Percentiles rank a stretch among this genome's conserved stretches.
Evolutionary conservation across 2,888 invertebrate species (phyloP).

Genomic region (Phyllotreta cruciferae): DNA sequence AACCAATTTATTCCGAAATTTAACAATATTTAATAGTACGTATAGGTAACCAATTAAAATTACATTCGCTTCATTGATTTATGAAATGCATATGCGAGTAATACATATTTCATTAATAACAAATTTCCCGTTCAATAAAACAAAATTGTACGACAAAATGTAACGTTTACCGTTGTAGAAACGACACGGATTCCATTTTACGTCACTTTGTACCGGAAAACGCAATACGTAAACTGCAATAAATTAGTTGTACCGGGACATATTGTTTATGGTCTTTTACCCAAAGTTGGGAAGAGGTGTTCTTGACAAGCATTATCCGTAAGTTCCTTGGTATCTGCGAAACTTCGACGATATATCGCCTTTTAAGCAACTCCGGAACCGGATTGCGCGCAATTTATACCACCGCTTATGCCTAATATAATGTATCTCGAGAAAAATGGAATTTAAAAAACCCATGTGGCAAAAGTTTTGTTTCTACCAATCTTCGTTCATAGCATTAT

Average conservation of each 20-base stretch:
- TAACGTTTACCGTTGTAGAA: too few relatives aligned
- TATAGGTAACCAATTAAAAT: too few relatives aligned
- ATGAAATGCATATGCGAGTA: too few relatives aligned
- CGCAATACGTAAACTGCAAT: conserved; percentile 22
- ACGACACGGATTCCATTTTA: not conserved
- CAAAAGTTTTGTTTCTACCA: not conserved
- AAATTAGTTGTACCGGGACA: conserved; percentile 36
- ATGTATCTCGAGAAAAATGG: conserved; percentile 4
- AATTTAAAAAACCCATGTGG: not conserved
- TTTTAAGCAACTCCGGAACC: conserved; percentile 25
- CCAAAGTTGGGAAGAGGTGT: conserved; percentile 39
- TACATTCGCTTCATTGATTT: too few relatives aligned
- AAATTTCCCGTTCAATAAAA: too few relatives aligned
- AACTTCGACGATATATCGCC: conserved; percentile 43
- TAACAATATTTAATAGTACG: too few relatives aligned
- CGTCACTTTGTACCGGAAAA: conserved; percentile 1
- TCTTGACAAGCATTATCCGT: conserved; percentile 43
- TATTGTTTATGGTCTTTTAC: conserved; percentile 39
- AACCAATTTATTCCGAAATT: too few relatives aligned
- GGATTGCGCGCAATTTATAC: conserved; percentile 17
- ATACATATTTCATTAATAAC: too few relatives aligned
- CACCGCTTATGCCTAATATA: not conserved
- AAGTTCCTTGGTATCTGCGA: conserved; percentile 33
- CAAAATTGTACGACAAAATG: too few relatives aligned
- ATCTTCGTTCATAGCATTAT: too few relatives aligned